These are phyloP conservation scores for Sceliomorpha sp. DNA, from an alignment of 2,888 invertebrate genomes.

Conservation along the genomic window DNA sequence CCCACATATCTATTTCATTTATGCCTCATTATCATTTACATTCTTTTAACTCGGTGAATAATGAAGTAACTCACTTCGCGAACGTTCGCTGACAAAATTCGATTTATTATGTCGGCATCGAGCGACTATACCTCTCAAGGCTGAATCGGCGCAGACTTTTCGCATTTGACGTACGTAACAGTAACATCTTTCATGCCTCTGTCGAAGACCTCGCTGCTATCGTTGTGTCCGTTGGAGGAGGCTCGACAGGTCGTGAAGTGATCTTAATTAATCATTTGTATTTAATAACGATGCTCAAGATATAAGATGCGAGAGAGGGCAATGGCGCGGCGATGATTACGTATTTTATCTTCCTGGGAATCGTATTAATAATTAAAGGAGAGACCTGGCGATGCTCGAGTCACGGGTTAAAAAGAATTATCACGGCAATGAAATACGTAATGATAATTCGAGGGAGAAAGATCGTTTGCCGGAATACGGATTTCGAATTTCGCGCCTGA, in stretches of 20 bases:
- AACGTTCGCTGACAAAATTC: neutral
- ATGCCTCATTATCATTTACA: conserved; percentile 8
- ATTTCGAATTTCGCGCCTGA: no score
- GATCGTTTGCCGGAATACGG: no score
- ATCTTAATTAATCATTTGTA: conserved; percentile 70
- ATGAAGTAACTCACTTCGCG: neutral
- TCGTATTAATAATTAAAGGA: conserved; percentile 68
- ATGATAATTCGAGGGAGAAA: no score
- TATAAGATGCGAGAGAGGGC: conserved; percentile 48
- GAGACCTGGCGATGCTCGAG: conserved; percentile 56
- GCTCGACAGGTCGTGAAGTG: conserved; percentile 62
- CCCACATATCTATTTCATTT: conserved; percentile 4
- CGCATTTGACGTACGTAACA: conserved; percentile 5
- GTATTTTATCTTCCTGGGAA: conserved; percentile 65
- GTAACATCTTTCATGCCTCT: conserved; percentile 1
- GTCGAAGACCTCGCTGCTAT: neutral
- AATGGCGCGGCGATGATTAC: conserved; percentile 67
- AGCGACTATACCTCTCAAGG: neutral
- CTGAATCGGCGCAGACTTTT: neutral
- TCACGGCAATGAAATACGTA: no score
- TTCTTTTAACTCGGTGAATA: neutral
- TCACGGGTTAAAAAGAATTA: no score
- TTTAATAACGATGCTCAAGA: conserved; percentile 65
- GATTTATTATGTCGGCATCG: neutral
- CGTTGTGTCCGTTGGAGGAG: conserved; percentile 29